Evolutionary conservation across 2,113 vertebrate genomes (phyloP).

Genomic region (Phylloscopus trochilus): DNA sequence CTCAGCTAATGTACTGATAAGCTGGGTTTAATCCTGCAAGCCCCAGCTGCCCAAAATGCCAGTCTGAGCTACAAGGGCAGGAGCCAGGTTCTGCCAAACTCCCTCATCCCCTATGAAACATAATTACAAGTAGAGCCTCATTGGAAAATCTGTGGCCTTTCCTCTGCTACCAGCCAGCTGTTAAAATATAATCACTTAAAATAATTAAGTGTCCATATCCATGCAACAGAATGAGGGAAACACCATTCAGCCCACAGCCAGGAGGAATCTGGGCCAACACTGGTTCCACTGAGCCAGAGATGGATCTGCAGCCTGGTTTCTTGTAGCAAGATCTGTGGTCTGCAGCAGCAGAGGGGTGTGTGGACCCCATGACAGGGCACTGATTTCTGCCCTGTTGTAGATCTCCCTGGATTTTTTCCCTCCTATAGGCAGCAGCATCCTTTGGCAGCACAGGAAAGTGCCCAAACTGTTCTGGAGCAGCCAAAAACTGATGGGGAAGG

Average conservation of each 20-base stretch:
- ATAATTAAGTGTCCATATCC: neutral
- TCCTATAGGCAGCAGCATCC: neutral
- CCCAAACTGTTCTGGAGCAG: neutral
- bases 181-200: neutral
- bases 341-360: neutral
- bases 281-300: neutral
- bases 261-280: neutral
- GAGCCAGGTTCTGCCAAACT: neutral
- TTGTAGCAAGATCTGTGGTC: neutral
- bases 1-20: neutral
- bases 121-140: neutral
- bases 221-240: neutral
- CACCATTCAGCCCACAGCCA: neutral
- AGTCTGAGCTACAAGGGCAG: neutral
- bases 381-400: neutral
- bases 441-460: neutral
- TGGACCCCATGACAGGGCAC: neutral
- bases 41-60: neutral
- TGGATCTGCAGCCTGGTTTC: neutral
- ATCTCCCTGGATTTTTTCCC: neutral
- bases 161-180: neutral
- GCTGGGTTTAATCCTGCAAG: neutral
- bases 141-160: neutral
- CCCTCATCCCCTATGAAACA: neutral
- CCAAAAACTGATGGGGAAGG: fast-evolving